Base-by-base conservation (phyloP, 2,113 vertebrate genomes). In the Sprattus sprattus region DNA sequence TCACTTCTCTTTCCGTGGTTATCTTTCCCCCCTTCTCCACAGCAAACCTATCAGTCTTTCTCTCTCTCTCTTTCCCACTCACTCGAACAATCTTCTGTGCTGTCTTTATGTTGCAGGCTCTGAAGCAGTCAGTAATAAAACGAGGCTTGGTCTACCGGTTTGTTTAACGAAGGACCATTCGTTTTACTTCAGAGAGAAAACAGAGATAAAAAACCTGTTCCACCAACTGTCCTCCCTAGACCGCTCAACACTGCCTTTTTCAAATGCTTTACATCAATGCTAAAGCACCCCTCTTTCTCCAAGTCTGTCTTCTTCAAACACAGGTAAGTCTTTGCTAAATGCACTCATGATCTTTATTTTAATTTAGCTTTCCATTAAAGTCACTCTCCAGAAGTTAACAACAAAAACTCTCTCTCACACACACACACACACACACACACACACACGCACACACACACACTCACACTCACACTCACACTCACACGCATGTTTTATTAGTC, bases 1-100 rank as follows among this genome's bases (percentile, higher is more conserved):
- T 49, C 9, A 10, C 47, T 49, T 49, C 47, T 54, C 52, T 20
- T 54, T 54, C 52, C 18, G 18, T 60, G 18, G 54, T 57, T 20
- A 60, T 60, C 18, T 10, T 28, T 11, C 3, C 64, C 25, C 13
- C 28, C 49, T 54, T 39, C 39, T 67, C n/a, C 6, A 67, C 6
- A 28, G 60, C 8, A 28, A 67, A 67, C 64, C 2, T 4, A 64
- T 28, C 22, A 52, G n/a, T 9, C 25, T 49, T 1, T 82, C 46
- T 28, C 15, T 82, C 87, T 88, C 13, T 82, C 87, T 88, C 75
- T 90, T 85, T 89, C 78, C 84, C 67, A 50, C 28, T 67, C 64
- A 60, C 54, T 60, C 22, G 10, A 28, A 67, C 9, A 25, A 28
- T 67, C 11, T 67, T 67, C 64, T 28, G 9, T 2, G 8, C n/a